Base-by-base conservation (phyloP, 2,113 vertebrate species). In the Alethe castanea region DNA sequence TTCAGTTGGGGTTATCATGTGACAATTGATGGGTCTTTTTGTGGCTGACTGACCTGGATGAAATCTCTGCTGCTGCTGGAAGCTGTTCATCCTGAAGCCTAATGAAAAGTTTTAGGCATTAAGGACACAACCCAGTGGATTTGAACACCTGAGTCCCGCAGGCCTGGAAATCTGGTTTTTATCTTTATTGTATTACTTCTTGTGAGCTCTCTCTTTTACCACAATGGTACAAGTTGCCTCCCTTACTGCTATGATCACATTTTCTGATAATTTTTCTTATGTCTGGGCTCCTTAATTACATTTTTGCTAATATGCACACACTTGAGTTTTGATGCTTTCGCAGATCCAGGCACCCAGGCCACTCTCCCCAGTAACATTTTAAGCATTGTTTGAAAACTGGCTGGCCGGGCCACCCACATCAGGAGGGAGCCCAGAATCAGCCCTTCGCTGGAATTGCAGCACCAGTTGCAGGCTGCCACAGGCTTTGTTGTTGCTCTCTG, bases 401-500 rank as follows among this genome's bases (percentile, higher is more conserved):
- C 40, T 85, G n/a, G 19, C 50, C 83, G 40, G 61, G 66, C 76
- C 60, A 62, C 42, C 45, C 45, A 19, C 36, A 44, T 48, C 48
- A 69, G 71, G 67, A 92, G 67, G 62, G 59, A 88, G 79, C 67
- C 53, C 80, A 48, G 53, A 56, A 56, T 8, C 40, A 88, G 59
- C 52, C 86, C 67, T 77, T 90, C 92, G 48, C 81, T 48, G 76
- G 81, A 84, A 44, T 0, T 44, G 77, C 31, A 60, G 78, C 57
- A 29, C 40, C 40, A 40, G 14, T 14, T 40, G 40, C 1, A 5
- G 66, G 81, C 70, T 82, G 94, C 87, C 1, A 0, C 90, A 52
- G 44, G 86, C 92, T 93, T 88, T 90, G 86, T 88, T 92, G 72
- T 81, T 78, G 80, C 77, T 52, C 48, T 53, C 52, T 89, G 94